These are phyloP conservation scores for Tenthredo mesomela DNA, from an alignment of 2,888 invertebrate genomes.

Conservation along the genomic window DNA sequence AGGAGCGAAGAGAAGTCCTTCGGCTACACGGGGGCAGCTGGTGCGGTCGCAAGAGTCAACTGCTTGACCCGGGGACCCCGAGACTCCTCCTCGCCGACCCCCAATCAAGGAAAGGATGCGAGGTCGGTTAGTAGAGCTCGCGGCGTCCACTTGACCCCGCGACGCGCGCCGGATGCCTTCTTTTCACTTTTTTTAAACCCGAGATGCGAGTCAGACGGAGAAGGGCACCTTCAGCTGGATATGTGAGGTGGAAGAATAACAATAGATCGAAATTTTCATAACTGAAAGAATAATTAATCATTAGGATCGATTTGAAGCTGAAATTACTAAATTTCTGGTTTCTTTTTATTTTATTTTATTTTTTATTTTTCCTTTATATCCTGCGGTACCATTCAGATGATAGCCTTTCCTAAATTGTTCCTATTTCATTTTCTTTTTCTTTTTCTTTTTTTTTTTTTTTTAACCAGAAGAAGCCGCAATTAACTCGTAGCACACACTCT, in stretches of 20 bases:
- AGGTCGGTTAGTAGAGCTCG: conserved; percentile 65
- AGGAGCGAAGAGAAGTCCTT: conserved; percentile 30
- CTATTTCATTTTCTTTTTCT: neutral
- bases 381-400: neutral
- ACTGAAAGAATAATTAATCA: neutral
- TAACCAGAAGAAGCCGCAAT: conserved; percentile 41
- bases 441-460: neutral
- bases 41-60: conserved; percentile 71
- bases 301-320: neutral
- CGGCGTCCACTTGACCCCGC: conserved; percentile 71
- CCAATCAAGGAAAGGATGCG: conserved; percentile 74
- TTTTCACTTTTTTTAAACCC: conserved; percentile 41
- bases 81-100: conserved; percentile 57
- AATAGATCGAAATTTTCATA: neutral
- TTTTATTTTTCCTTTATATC: neutral
- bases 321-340: neutral
- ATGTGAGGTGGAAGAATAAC: neutral
- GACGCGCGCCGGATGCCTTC: conserved; percentile 75
- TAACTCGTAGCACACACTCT: conserved; percentile 49
- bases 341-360: neutral
- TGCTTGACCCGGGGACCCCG: conserved; percentile 69
- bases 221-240: conserved; percentile 10
- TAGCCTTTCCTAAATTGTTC: neutral
- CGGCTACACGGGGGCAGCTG: conserved; percentile 71
- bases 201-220: conserved; percentile 16